These are phyloP conservation scores for Diadegma fenestrale DNA, from an alignment of 2,888 invertebrate genomes.

Conservation along the genomic window DNA sequence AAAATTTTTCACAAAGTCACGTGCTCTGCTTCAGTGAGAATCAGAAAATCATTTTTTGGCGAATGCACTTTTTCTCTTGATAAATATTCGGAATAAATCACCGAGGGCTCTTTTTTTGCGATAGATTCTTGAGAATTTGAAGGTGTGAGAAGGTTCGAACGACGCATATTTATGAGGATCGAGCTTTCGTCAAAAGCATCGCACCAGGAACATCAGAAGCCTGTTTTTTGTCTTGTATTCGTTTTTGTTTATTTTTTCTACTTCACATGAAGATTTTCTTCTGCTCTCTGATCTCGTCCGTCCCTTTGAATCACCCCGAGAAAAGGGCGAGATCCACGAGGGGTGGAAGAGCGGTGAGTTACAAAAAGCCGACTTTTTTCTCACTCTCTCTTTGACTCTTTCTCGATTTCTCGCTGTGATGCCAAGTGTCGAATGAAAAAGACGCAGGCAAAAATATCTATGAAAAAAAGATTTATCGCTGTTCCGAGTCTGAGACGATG, in stretches of 20 bases:
- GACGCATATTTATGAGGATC: conserved; percentile 64
- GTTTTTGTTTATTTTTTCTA: conserved; percentile 11
- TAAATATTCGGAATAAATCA: conserved; percentile 31
- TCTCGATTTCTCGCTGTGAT: conserved; percentile 38
- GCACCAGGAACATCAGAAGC: not conserved
- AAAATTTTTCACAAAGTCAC: too few species aligned
- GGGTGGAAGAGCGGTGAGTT: conserved; percentile 33
- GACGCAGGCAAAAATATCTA: conserved; percentile 2
- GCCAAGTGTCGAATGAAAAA: conserved; percentile 75
- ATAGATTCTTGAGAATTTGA: conserved; percentile 6
- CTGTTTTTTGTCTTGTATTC: not conserved
- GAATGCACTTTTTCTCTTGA: not conserved
- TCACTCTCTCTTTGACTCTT: not conserved
- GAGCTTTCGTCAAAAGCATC: not conserved
- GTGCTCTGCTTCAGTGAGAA: not conserved
- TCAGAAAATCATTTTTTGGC: not conserved
- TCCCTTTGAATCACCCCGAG: conserved; percentile 51
- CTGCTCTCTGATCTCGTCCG: conserved; percentile 62
- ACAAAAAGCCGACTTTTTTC: conserved; percentile 27
- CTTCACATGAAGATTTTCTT: conserved; percentile 33
- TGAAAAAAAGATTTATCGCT: conserved; percentile 24
- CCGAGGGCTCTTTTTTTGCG: not conserved
- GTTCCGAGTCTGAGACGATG: conserved; percentile 34
- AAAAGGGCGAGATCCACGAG: conserved; percentile 14
- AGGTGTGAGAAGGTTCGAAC: conserved; percentile 14